Percentiles rank a stretch among this genome's conserved stretches.
These are phyloP conservation scores for Conops quadrifasciatus DNA, from an alignment of 2,888 invertebrate genomes.

Conservation along the genomic window DNA sequence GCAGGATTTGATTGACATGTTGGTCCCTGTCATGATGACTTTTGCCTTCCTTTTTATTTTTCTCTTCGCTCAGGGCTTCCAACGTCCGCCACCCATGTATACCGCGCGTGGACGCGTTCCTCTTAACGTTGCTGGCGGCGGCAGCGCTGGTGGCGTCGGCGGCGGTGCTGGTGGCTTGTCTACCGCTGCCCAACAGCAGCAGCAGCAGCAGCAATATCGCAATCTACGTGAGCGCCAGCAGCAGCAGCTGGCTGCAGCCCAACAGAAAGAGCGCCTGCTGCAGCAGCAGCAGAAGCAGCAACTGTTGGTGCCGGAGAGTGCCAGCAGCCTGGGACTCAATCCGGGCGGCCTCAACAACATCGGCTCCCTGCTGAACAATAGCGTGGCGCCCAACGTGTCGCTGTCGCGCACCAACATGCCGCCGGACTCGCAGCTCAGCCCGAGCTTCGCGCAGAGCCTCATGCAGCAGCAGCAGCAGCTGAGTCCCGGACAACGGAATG, in stretches of 20 bases:
- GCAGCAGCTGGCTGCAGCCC: conserved; percentile 63
- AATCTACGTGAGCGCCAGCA: conserved; percentile 55
- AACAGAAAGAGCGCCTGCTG: conserved; percentile 76
- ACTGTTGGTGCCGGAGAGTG: conserved; percentile 81
- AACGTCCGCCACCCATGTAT: conserved; percentile 64
- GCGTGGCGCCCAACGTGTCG: conserved; percentile 86
- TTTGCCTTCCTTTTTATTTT: not conserved
- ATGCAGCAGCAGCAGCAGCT: conserved; percentile 65
- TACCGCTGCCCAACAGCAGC: conserved; percentile 35
- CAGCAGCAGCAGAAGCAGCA: conserved; percentile 85
- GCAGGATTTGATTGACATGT: not conserved
- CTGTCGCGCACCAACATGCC: conserved; percentile 75
- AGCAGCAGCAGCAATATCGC: conserved; percentile 52
- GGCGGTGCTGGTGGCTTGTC: conserved; percentile 42
- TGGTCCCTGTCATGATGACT: not conserved
- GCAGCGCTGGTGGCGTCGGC: conserved; percentile 55
- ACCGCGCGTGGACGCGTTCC: conserved; percentile 57
- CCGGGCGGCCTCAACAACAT: conserved; percentile 71
- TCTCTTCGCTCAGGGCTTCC: conserved; percentile 52
- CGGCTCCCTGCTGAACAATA: conserved; percentile 83
- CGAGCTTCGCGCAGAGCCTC: conserved; percentile 68
- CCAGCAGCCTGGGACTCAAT: conserved; percentile 65
- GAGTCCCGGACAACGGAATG: conserved; percentile 63
- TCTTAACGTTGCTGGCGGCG: conserved; percentile 57
- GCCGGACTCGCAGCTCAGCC: conserved; percentile 72